These are phyloP conservation scores for Mesitornis unicolor DNA, from an alignment of 2,113 vertebrate species.

Conservation along the genomic window DNA sequence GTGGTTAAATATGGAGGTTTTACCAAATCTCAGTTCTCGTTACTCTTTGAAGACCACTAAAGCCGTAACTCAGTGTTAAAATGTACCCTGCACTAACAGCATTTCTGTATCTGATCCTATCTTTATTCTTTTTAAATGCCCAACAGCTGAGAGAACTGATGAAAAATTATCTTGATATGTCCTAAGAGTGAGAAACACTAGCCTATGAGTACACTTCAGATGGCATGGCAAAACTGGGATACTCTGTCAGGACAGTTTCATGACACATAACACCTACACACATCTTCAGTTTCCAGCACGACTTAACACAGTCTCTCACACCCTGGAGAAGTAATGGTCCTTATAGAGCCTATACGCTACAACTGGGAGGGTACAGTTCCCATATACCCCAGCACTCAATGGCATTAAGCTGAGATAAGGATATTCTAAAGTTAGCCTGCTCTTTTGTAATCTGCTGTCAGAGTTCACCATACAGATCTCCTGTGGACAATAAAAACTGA, in stretches of 20 bases:
- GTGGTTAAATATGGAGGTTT: background rate
- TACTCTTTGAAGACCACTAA: background rate
- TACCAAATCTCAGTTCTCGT: background rate
- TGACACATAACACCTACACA: rapidly evolving
- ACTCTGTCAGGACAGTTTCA: background rate
- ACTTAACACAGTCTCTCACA: background rate
- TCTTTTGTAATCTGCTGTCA: background rate
- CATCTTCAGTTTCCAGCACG: background rate
- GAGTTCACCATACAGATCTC: background rate
- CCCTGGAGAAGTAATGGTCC: background rate
- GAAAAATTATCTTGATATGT: background rate
- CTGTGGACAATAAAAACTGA: background rate
- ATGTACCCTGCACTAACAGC: background rate
- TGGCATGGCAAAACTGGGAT: background rate
- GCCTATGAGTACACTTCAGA: background rate
- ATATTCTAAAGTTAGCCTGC: background rate
- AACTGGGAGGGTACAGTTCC: background rate
- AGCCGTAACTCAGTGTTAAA: background rate
- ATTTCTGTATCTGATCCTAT: background rate
- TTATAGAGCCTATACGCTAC: background rate
- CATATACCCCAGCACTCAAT: background rate
- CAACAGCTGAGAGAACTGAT: background rate
- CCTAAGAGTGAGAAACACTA: background rate
- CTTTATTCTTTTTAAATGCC: background rate
- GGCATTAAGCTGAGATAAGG: background rate